These are phyloP conservation scores for Drosophila pachea DNA, from an alignment of 1,140 invertebrate genomes.

Conservation along the genomic window DNA sequence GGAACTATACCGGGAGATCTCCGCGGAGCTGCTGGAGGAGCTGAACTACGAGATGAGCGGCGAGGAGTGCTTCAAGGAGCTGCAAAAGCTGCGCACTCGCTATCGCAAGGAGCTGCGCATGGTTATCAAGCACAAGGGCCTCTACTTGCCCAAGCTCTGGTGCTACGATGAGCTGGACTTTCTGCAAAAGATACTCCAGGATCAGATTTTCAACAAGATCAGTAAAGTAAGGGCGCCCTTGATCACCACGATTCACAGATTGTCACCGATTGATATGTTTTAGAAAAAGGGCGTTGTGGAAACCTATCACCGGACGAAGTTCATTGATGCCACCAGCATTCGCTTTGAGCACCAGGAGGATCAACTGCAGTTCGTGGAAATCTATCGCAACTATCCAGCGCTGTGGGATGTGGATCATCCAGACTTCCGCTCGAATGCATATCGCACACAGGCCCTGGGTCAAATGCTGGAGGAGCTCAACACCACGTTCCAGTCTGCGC, in stretches of 20 bases:
- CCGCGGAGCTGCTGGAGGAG: conserved; percentile 57
- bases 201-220: conserved; percentile 65
- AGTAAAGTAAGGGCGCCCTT: conserved; percentile 49
- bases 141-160: conserved; percentile 73
- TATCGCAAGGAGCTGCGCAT: conserved; percentile 71
- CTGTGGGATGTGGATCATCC: conserved; percentile 75
- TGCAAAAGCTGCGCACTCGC: conserved; percentile 67
- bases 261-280: conserved; percentile 1
- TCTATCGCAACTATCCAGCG: conserved; percentile 67
- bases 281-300: conserved; percentile 68
- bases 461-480: conserved; percentile 71
- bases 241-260: too few relatives aligned
- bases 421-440: conserved; percentile 67
- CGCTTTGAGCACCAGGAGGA: conserved; percentile 47
- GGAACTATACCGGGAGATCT: conserved; percentile 61
- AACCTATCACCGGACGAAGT: conserved; percentile 60
- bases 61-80: conserved; percentile 67
- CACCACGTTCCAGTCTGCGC: conserved; percentile 40
- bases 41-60: conserved; percentile 60
- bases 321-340: conserved; percentile 60
- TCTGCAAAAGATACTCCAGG: conserved; percentile 61
- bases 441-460: conserved; percentile 62
- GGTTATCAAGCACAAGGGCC: conserved; percentile 70
- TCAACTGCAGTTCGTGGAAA: conserved; percentile 69
- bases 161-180: conserved; percentile 74